Evolutionary conservation across 2,888 invertebrate genomes (phyloP).

Genomic region (Lasioglossum leucozonium): DNA sequence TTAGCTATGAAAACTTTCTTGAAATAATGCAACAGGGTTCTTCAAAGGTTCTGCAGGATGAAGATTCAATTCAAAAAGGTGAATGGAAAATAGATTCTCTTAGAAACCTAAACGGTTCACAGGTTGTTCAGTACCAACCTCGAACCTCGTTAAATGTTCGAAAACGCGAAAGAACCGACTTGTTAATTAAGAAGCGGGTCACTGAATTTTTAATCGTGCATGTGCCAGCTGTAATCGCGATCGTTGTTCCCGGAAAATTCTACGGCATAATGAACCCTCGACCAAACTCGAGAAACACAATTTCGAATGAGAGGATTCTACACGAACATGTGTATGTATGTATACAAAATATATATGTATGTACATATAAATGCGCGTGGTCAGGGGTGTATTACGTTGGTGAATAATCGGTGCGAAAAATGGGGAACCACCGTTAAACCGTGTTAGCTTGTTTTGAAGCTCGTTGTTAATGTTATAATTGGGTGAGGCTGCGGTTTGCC

Average conservation of each 20-base stretch:
- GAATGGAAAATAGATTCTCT: background rate
- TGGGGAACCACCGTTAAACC: constrained; percentile 24
- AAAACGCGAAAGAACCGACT: background rate
- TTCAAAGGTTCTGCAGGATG: background rate
- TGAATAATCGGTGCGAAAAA: constrained; percentile 30
- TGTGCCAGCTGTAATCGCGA: background rate
- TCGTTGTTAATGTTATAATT: constrained; percentile 49
- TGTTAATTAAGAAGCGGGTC: constrained; percentile 1
- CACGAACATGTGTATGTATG: background rate
- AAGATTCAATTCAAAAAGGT: background rate
- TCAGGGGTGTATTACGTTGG: background rate
- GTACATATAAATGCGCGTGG: background rate
- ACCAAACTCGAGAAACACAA: background rate
- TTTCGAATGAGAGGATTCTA: constrained; percentile 24
- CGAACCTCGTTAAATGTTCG: background rate
- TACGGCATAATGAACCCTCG: background rate
- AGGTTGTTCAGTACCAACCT: background rate
- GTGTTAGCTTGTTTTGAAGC: constrained; percentile 22
- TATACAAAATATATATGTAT: background rate
- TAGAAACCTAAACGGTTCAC: background rate
- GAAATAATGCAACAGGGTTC: background rate
- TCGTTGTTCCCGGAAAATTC: background rate
- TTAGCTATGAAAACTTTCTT: background rate
- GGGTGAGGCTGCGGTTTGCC: constrained; percentile 17
- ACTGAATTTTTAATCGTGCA: constrained; percentile 7